A percentile compares a stretch with the other conserved stretches of the same genome.
Evolutionary conservation across 2,113 vertebrate species (phyloP).

Genomic region (Microtus richardsoni): DNA sequence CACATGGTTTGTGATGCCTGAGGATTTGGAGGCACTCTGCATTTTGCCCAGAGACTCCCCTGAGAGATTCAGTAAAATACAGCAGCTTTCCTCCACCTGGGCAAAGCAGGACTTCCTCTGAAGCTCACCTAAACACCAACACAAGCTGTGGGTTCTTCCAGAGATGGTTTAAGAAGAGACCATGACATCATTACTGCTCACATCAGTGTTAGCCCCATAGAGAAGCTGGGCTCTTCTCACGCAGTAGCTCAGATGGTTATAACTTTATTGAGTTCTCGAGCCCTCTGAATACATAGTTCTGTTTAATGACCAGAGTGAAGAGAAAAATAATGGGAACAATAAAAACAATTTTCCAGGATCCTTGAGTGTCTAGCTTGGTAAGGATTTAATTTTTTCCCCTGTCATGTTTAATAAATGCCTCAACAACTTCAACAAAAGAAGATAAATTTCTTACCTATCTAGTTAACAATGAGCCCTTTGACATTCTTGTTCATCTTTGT

Average conservation of each 20-base stretch:
- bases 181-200: not conserved
- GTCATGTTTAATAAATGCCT: not conserved
- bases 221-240: conserved; percentile 3
- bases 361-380: not conserved
- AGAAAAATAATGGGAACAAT: conserved; percentile 14
- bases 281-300: conserved; percentile 3
- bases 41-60: not conserved
- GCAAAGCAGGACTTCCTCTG: not conserved
- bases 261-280: not conserved
- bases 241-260: not conserved
- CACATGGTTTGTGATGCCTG: not conserved
- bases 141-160: not conserved
- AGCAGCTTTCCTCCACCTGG: not conserved
- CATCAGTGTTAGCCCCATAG: not conserved
- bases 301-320: not conserved
- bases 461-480: not conserved
- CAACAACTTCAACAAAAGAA: conserved; percentile 6
- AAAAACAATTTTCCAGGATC: not conserved
- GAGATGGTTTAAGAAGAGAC: not conserved
- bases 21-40: not conserved
- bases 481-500: not conserved
- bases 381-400: conserved; percentile 1
- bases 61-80: not conserved
- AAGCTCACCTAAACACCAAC: not conserved
- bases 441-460: not conserved